Base-by-base conservation (phyloP, 1,140 invertebrate genomes). In the Ceratosolen fusciceps region DNA sequence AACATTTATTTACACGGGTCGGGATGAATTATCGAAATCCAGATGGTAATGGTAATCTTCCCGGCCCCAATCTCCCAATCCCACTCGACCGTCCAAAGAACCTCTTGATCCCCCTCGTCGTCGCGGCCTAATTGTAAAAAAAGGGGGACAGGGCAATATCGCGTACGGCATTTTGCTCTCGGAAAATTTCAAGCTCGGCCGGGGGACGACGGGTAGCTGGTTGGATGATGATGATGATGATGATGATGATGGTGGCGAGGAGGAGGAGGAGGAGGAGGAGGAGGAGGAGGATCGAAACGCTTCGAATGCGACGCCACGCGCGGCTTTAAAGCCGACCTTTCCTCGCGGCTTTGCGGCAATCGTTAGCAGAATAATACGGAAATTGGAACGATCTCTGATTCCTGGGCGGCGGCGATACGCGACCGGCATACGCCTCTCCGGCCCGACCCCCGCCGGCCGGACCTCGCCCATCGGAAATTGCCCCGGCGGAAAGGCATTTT, bases 311-410 rank as follows among this genome's bases (percentile, higher is more conserved):
- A 47, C 14, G 21, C n/a, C 67, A 71, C 24, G 39, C 43, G 24
- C 37, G 2, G 29, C n/a, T 10, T n/a, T 29, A 71, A 71, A 71
- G 47, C 47, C 68, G 47, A 39, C 21, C 26, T 10, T 47, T 3
- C 26, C 37, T 47, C 26, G 34, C 31, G 54, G 76, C 76, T 78
- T 78, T 78, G 68, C 67, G 29, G 76, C 37, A 78, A 78, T 72
- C 34, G 76, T 78, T 65, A 56, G 77, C 29, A 65, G 77, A 79
- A 79, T 78, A 78, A 78, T 78, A 72, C 77, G 77, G 77, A 79
- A 79, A 74, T 79, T 68, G 77, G 49, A 68, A 31, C 77, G 71
- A 73, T 68, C 34, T 74, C 77, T 74, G 70, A 74, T 79, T 79
- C 71, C 60, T 24, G n/a, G n/a, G 62, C 2, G 58, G 58, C 8